Percentiles rank a stretch among this genome's conserved stretches.
These are phyloP conservation scores for Labeo catla DNA, from an alignment of 2,113 vertebrate genomes.

Conservation along the genomic window DNA sequence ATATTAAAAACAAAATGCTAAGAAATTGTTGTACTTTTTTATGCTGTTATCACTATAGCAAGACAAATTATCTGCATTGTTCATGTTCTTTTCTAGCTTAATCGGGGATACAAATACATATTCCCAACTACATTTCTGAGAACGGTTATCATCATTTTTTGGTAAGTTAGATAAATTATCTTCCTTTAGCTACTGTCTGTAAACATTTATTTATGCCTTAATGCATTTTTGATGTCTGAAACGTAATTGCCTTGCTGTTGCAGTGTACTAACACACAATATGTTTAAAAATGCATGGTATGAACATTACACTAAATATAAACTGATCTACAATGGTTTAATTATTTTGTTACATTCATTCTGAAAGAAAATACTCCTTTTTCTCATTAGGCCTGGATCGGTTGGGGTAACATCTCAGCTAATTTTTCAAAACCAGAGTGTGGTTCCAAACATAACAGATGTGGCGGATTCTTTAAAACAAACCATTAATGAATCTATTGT, in stretches of 20 bases:
- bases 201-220: not conserved
- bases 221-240: not conserved
- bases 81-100: constrained; percentile 30
- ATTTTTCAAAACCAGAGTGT: constrained; percentile 49
- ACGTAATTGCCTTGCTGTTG: not conserved
- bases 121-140: constrained; percentile 29
- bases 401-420: constrained; percentile 31
- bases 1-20: not conserved
- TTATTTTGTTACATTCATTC: not conserved
- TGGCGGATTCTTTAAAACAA: not conserved
- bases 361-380: not conserved
- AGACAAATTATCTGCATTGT: not conserved
- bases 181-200: not conserved
- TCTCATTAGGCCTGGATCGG: constrained; percentile 37
- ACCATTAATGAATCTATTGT: constrained; percentile 12
- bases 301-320: not conserved
- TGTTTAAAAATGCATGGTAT: not conserved
- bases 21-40: not conserved
- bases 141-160: constrained; percentile 14
- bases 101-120: constrained; percentile 12
- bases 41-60: not conserved
- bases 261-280: not conserved
- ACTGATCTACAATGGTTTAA: no score
- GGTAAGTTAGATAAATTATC: constrained; percentile 20
- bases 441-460: constrained; percentile 37